Base-by-base conservation (phyloP, 1,140 invertebrate genomes). In the Plectus sambesii region DNA sequence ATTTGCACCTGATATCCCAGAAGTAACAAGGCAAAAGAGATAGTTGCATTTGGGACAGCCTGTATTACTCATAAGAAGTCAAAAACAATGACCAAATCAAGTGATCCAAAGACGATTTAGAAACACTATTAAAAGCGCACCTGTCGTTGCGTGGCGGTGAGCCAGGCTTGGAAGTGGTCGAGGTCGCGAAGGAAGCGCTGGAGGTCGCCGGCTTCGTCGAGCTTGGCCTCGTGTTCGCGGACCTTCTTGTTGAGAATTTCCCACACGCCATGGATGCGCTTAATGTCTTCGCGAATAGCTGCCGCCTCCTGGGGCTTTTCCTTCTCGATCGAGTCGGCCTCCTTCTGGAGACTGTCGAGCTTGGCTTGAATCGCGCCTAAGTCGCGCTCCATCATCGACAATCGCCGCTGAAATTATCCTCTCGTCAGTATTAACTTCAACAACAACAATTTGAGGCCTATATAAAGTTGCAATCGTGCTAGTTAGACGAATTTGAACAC, bases 131-230 rank as follows among this genome's bases (percentile, higher is more conserved):
- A 19, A 44, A 25, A 25, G 19, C 6, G 6, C n/a, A 47, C 40
- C 47, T 67, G 63, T 37, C 61, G 41, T 72, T 98, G 92, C 0
- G 92, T 97, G 70, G 92, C 90, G 37, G 89, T 90, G 48, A 99
- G 76, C 94, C 94, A 99, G 1, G 87, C 79, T 73, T 96, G 90
- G 87, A 99, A 99, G 75, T 98, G 93, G 73, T 99, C 94, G 54
- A 99, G 78, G 71, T 98, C 93, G 35, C 90, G 83, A 52, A 99
- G 76, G 82, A 99, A 99, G 42, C 90, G 80, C 67, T 99, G 94
- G 45, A 99, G 74, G 68, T 98, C 94, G 54, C 92, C 92, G 36
- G 92, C 92, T 72, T 99, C 94, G 72, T 97, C 93, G 65, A 99
- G 73, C 70, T 96, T 96, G 0, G 90, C 81, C 73, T 99, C 93